These are phyloP conservation scores for Saccostrea cuccullata DNA, from an alignment of 1,140 invertebrate genomes.

Conservation along the genomic window DNA sequence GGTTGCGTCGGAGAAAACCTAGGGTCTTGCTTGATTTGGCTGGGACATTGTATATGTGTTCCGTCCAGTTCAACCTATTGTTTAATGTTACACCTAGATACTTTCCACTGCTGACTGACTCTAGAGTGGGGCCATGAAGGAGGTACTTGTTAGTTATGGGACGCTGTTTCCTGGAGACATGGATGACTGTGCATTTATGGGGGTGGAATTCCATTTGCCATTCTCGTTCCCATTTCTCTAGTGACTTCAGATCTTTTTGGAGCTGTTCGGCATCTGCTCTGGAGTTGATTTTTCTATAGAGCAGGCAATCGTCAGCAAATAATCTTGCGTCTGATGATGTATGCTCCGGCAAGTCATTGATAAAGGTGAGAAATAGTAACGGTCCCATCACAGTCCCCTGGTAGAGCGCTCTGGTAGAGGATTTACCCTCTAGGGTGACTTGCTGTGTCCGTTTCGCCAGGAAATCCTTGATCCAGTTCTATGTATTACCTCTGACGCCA, in stretches of 20 bases:
- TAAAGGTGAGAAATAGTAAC: constrained; percentile 21
- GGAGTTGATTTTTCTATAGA: background rate
- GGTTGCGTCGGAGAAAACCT: no score
- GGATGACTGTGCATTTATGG: no score
- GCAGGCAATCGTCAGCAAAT: constrained; percentile 20
- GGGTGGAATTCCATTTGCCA: no score
- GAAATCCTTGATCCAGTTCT: no score
- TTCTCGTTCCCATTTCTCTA: no score
- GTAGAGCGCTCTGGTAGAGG: no score
- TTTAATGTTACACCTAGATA: constrained; percentile 1
- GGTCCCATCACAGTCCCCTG: constrained; percentile 29
- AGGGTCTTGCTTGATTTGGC: no score
- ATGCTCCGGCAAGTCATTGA: constrained; percentile 43
- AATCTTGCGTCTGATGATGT: background rate
- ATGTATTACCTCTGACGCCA: no score
- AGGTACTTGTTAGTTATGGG: constrained; percentile 25
- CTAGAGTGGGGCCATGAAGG: constrained; percentile 24
- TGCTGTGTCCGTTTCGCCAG: constrained; percentile 40
- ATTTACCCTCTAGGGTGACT: constrained; percentile 32
- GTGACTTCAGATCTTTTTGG: no score
- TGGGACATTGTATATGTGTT: no score
- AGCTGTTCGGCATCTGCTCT: no score
- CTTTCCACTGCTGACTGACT: constrained; percentile 35
- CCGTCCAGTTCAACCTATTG: constrained; percentile 32
- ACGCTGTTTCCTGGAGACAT: background rate